These are phyloP conservation scores for Crotalus horridus DNA, from an alignment of 2,113 vertebrate genomes.

Conservation along the genomic window DNA sequence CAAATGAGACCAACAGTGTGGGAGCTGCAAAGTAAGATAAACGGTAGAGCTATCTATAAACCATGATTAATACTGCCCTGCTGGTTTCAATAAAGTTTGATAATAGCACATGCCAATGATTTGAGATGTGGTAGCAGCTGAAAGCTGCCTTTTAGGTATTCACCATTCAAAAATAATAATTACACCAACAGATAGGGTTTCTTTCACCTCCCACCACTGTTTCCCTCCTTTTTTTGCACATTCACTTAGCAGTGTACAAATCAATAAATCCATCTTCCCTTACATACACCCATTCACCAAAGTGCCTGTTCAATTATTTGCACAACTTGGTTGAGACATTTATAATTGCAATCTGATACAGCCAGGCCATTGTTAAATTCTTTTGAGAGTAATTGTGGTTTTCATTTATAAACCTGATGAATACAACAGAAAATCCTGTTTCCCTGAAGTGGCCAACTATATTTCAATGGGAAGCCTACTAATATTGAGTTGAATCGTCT, in stretches of 20 bases:
- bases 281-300: neutral
- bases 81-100: conserved; percentile 18
- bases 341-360: neutral
- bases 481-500: neutral
- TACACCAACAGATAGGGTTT: conserved; percentile 37
- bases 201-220: neutral
- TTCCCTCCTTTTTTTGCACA: neutral
- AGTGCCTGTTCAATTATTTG: neutral
- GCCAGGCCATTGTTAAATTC: neutral
- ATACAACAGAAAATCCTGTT: neutral
- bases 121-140: conserved; percentile 7
- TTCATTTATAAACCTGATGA: neutral
- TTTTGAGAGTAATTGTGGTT: neutral
- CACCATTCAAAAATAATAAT: conserved; percentile 28
- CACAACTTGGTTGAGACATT: neutral
- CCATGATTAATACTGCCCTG: conserved; percentile 25
- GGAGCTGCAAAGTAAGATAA: neutral
- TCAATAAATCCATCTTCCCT: neutral
- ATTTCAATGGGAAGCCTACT: neutral
- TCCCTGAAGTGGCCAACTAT: neutral
- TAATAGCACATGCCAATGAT: conserved; percentile 19
- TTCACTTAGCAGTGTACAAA: neutral
- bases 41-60: neutral
- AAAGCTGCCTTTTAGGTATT: conserved; percentile 21
- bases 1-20: neutral